phyloP scores from a whole-genome alignment of 2,888 invertebrate genomes.

The Dicyrtoma fusca region DNA sequence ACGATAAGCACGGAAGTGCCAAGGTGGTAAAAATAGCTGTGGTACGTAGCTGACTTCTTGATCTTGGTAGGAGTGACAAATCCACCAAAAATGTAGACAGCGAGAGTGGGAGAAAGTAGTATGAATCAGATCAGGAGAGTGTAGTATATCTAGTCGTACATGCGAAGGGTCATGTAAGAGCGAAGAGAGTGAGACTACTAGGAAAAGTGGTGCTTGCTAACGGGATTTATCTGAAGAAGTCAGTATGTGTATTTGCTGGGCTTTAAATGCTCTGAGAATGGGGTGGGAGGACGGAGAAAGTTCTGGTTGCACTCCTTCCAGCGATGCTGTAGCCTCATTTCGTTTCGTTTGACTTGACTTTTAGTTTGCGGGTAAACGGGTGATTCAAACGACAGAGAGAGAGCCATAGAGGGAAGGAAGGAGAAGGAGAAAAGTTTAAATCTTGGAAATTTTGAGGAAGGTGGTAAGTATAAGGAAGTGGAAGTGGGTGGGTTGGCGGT shows the following conservation, averaged over 20 bases:
- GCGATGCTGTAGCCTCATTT: too few species aligned
- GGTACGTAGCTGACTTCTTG: not conserved
- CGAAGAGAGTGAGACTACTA: slow-evolving; percentile 23
- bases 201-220: slow-evolving; percentile 20
- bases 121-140: slow-evolving; percentile 16
- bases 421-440: slow-evolving; percentile 5
- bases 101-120: not conserved
- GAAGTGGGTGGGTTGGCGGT: not conserved
- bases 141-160: too few species aligned
- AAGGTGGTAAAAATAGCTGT: not conserved
- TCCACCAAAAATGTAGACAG: not conserved
- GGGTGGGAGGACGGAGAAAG: too few species aligned
- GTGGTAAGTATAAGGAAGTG: not conserved
- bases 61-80: not conserved
- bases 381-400: not conserved
- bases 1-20: too few species aligned
- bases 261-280: too few species aligned
- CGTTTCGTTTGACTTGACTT: too few species aligned
- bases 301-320: too few species aligned
- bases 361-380: too few species aligned
- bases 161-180: slow-evolving; percentile 30
- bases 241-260: not conserved
- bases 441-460: not conserved
- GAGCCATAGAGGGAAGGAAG: slow-evolving; percentile 1
- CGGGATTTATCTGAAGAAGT: slow-evolving; percentile 24